A percentile compares a stretch with the other conserved stretches of the same genome.
These are phyloP conservation scores for Liparis tanakae DNA, from an alignment of 2,797 vertebrate genomes.

Conservation along the genomic window DNA sequence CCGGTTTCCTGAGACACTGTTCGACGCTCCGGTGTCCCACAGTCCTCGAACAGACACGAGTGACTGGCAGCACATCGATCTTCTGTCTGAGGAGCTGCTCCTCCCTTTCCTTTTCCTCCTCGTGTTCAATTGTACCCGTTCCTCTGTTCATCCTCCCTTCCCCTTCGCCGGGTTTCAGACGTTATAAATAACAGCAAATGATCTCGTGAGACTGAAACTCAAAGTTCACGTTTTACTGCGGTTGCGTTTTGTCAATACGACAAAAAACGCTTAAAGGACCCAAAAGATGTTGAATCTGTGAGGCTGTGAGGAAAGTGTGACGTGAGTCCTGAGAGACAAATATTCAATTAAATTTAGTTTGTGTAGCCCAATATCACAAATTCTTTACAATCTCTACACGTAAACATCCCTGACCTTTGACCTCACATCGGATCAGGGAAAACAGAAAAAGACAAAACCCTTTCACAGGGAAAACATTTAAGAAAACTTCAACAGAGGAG, in stretches of 20 bases:
- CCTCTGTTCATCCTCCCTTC: constrained; percentile 21
- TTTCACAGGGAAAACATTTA: too few species aligned
- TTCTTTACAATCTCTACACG: too few species aligned
- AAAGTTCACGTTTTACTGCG: constrained; percentile 10
- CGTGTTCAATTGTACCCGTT: constrained; percentile 30
- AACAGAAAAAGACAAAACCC: too few species aligned
- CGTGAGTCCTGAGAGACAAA: not conserved
- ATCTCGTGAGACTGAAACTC: not conserved
- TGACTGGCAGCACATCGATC: constrained; percentile 20
- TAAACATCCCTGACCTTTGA: too few species aligned
- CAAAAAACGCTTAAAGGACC: not conserved
- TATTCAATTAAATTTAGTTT: too few species aligned
- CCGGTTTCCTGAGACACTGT: constrained; percentile 77
- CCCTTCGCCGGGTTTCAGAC: constrained; percentile 36
- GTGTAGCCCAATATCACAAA: too few species aligned
- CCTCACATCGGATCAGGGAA: too few species aligned
- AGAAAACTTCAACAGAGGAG: too few species aligned
- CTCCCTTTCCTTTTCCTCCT: constrained; percentile 71
- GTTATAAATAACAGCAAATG: constrained; percentile 51
- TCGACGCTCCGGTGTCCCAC: constrained; percentile 41
- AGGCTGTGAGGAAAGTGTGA: not conserved
- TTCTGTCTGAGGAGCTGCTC: constrained; percentile 33
- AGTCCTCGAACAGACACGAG: constrained; percentile 36
- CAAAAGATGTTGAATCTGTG: not conserved
- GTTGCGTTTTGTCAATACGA: not conserved